phyloP scores from a whole-genome alignment of 2,888 invertebrate species.

The Bimastos eiseni region DNA sequence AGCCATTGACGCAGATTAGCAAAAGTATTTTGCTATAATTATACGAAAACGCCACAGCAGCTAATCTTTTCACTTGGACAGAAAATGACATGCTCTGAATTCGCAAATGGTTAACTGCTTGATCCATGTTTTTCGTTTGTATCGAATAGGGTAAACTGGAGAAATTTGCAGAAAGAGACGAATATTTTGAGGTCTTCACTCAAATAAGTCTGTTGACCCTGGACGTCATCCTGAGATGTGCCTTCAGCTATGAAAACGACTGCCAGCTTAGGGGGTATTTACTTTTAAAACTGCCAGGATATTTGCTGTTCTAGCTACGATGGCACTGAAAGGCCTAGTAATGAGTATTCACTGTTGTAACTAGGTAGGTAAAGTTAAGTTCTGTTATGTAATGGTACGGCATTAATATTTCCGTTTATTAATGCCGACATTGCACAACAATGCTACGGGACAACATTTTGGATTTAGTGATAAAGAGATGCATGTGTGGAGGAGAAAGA shows the following conservation, averaged over 20 bases:
- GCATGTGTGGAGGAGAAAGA: too few species aligned
- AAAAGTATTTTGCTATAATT: too few species aligned
- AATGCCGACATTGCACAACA: too few species aligned
- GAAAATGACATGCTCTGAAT: too few species aligned
- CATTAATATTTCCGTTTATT: too few species aligned
- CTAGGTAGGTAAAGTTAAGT: too few species aligned
- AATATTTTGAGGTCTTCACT: constrained; percentile 48
- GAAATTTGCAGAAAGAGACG: constrained; percentile 40
- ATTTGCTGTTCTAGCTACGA: not conserved
- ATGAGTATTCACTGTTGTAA: not conserved
- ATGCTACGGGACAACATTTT: too few species aligned
- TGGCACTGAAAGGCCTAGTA: not conserved
- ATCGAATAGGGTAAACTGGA: constrained; percentile 45
- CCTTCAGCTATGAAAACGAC: constrained; percentile 52
- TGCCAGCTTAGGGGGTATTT: constrained; percentile 48
- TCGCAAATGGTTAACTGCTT: not conserved
- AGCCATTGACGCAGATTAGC: too few species aligned
- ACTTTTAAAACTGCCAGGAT: not conserved
- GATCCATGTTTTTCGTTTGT: not conserved
- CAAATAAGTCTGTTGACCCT: constrained; percentile 48
- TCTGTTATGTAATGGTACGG: too few species aligned
- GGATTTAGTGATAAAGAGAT: too few species aligned
- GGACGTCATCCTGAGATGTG: constrained; percentile 52
- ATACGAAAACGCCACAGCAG: too few species aligned
- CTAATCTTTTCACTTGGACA: too few species aligned